These are phyloP conservation scores for Parascotia fuliginaria DNA, from an alignment of 2,888 invertebrate genomes.

Conservation along the genomic window DNA sequence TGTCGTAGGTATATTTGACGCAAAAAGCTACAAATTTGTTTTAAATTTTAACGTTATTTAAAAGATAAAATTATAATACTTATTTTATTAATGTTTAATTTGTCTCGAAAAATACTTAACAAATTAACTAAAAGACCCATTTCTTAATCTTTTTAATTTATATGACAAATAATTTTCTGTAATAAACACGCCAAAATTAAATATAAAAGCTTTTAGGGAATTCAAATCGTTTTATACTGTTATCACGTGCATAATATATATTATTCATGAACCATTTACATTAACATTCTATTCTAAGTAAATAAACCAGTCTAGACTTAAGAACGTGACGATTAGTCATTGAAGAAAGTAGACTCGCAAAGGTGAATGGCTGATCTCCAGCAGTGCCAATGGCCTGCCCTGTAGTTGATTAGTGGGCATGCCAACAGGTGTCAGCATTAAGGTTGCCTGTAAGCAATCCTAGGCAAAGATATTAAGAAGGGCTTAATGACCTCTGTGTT, in stretches of 20 bases:
- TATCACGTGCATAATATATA: neutral
- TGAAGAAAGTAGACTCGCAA: conserved; percentile 46
- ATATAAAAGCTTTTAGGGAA: neutral
- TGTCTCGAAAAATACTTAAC: no score
- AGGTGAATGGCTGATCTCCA: conserved; percentile 51
- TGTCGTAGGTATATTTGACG: no score
- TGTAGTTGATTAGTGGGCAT: conserved; percentile 15
- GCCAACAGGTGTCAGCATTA: conserved; percentile 35
- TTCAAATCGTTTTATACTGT: neutral
- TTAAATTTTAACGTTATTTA: no score
- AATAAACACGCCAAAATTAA: neutral
- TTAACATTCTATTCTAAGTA: no score
- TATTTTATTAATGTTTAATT: no score
- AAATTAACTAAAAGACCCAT: no score
- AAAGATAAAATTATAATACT: no score
- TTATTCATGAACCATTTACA: conserved; percentile 36
- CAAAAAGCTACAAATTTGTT: no score
- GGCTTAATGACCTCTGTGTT: no score
- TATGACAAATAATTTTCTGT: no score
- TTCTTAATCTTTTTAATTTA: no score
- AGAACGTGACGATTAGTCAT: conserved; percentile 37
- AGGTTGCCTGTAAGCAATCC: neutral
- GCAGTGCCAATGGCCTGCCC: conserved; percentile 38
- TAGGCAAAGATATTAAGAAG: neutral
- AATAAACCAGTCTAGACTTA: conserved; percentile 35